Evolutionary conservation across 1,140 invertebrate genomes (phyloP).

Genomic region (Trachelipus rathkii): DNA sequence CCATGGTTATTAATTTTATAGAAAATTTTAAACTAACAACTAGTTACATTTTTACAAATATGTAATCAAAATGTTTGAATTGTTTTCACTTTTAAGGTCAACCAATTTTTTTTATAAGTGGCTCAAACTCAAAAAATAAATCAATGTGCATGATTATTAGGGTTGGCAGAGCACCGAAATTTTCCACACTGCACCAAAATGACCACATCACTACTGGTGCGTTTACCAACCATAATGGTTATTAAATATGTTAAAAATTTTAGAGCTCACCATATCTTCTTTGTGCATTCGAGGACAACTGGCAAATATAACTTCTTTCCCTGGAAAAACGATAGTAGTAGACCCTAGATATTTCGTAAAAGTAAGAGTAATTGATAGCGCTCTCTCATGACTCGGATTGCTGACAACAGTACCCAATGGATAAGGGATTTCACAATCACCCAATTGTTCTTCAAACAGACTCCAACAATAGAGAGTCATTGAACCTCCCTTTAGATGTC

Average conservation of each 20-base stretch:
- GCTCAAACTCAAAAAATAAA: too few species aligned
- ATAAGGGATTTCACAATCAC: background rate
- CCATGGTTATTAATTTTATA: too few species aligned
- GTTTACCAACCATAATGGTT: too few species aligned
- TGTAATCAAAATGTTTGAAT: too few species aligned
- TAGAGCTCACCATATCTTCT: slow-evolving; percentile 28
- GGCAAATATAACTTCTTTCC: slow-evolving; percentile 35
- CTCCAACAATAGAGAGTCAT: slow-evolving; percentile 82
- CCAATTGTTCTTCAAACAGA: background rate
- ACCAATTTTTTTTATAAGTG: too few species aligned
- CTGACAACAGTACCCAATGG: slow-evolving; percentile 48
- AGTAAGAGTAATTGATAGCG: slow-evolving; percentile 34
- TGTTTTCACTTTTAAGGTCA: too few species aligned
- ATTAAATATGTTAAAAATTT: background rate
- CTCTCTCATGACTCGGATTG: slow-evolving; percentile 41
- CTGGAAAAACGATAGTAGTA: slow-evolving; percentile 33
- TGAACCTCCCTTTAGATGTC: slow-evolving; percentile 74
- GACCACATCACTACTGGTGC: too few species aligned
- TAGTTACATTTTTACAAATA: too few species aligned
- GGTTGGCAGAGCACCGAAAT: too few species aligned
- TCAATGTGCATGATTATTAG: too few species aligned
- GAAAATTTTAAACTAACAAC: too few species aligned
- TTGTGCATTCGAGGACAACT: slow-evolving; percentile 29
- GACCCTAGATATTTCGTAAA: slow-evolving; percentile 28
- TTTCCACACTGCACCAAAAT: too few species aligned